Conservation (phyloP, 1,140 invertebrate species). For the Magallana angulata region DNA sequence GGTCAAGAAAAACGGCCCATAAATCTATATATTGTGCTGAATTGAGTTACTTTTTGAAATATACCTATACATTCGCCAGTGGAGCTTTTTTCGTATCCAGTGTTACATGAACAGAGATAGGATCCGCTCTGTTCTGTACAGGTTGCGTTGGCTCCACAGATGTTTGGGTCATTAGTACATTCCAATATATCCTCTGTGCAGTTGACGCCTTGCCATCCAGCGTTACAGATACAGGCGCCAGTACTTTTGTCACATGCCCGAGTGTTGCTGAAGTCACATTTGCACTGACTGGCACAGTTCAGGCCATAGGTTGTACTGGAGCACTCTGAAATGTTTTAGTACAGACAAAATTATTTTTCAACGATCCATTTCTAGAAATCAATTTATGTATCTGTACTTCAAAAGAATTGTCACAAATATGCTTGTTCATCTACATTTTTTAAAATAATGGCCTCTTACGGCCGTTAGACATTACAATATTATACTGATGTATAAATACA, state of each 20-base stretch:
- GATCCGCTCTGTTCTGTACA: constrained; percentile 47
- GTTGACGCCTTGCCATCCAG: constrained; percentile 38
- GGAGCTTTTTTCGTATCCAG: constrained; percentile 21
- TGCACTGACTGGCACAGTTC: constrained; percentile 61
- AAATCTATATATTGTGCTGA: no score
- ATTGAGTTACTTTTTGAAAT: no score
- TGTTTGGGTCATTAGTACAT: constrained; percentile 16
- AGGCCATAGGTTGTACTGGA: constrained; percentile 53
- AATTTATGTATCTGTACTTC: no score
- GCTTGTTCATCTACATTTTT: no score
- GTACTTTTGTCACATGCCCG: constrained; percentile 45
- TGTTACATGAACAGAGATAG: constrained; percentile 45
- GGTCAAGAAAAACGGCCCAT: no score
- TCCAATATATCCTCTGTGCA: constrained; percentile 43
- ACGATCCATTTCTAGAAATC: no score
- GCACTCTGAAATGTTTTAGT: background rate
- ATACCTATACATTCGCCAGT: constrained; percentile 4
- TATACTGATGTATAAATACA: no score
- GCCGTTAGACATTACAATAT: no score
- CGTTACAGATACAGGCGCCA: constrained; percentile 47
- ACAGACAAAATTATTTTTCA: no score
- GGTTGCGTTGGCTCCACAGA: constrained; percentile 38
- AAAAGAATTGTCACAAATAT: no score
- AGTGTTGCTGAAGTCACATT: constrained; percentile 53
- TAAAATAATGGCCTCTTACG: no score